phyloP scores from a whole-genome alignment of 2,888 invertebrate species.

The Ennomos erosarius region DNA sequence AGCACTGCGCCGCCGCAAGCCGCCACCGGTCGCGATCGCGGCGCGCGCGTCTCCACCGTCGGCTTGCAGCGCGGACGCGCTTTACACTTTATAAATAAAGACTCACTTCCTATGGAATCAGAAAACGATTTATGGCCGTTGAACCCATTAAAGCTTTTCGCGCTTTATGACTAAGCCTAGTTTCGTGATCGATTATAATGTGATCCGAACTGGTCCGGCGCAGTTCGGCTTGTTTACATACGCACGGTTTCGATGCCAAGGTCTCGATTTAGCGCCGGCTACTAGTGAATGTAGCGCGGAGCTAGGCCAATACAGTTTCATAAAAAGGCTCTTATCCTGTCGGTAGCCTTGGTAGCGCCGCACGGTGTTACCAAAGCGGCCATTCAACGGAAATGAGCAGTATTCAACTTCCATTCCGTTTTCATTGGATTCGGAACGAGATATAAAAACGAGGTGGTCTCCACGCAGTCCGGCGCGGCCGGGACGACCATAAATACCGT shows the following conservation, averaged over 20 bases:
- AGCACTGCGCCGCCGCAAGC: slow-evolving; percentile 42
- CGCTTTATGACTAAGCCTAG: slow-evolving; percentile 56
- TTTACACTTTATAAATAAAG: slow-evolving; percentile 77
- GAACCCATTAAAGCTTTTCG: slow-evolving; percentile 77
- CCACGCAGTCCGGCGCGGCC: slow-evolving; percentile 11
- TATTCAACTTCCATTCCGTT: slow-evolving; percentile 11
- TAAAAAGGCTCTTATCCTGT: slow-evolving; percentile 30
- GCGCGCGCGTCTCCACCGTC: slow-evolving; percentile 40
- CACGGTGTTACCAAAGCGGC: slow-evolving; percentile 19
- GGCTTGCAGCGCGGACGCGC: slow-evolving; percentile 50
- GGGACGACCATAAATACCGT: slow-evolving; percentile 29
- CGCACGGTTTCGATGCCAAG: slow-evolving; percentile 58
- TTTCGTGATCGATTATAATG: slow-evolving; percentile 41
- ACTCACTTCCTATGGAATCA: slow-evolving; percentile 77
- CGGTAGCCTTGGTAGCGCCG: slow-evolving; percentile 28
- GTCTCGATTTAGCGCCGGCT: slow-evolving; percentile 43
- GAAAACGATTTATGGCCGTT: slow-evolving; percentile 80
- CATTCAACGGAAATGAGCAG: slow-evolving; percentile 19
- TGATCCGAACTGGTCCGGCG: slow-evolving; percentile 40
- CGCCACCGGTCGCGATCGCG: not conserved
- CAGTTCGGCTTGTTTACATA: slow-evolving; percentile 36
- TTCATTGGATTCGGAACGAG: slow-evolving; percentile 21
- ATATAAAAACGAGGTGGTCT: slow-evolving; percentile 33
- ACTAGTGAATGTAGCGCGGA: slow-evolving; percentile 28
- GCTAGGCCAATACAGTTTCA: slow-evolving; percentile 15